Evolutionary conservation across 2,113 vertebrate species (phyloP).

Genomic region (Entelurus aequoreus): DNA sequence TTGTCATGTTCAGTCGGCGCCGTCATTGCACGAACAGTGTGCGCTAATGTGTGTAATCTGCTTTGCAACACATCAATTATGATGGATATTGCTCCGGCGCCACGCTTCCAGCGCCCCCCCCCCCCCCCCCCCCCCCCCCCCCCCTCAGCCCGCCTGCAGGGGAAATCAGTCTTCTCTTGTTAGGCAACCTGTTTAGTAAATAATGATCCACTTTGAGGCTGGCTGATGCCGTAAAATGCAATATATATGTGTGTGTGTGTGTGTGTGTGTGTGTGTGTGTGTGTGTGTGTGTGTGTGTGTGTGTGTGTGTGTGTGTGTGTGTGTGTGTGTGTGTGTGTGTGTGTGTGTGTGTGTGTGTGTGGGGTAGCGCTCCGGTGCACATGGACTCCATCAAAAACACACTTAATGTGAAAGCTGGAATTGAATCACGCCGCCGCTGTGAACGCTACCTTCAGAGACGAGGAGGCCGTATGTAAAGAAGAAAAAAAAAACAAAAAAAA

Average conservation of each 20-base stretch:
- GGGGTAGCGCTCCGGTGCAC: slow-evolving; percentile 25
- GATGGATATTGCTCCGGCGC: slow-evolving; percentile 73
- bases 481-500: no score
- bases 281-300: not conserved
- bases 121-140: slow-evolving; percentile 45
- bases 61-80: slow-evolving; percentile 83
- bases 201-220: slow-evolving; percentile 70
- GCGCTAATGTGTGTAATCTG: slow-evolving; percentile 82
- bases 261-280: slow-evolving; percentile 4
- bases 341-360: slow-evolving; percentile 1
- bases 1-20: slow-evolving; percentile 80
- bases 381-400: slow-evolving; percentile 55
- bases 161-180: slow-evolving; percentile 77
- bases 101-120: slow-evolving; percentile 58
- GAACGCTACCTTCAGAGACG: slow-evolving; percentile 38
- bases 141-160: slow-evolving; percentile 52
- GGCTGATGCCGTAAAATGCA: slow-evolving; percentile 59
- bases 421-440: slow-evolving; percentile 50
- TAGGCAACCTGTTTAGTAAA: slow-evolving; percentile 79
- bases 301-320: slow-evolving; percentile 1
- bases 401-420: slow-evolving; percentile 47
- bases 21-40: slow-evolving; percentile 77
- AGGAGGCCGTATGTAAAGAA: slow-evolving; percentile 34
- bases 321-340: slow-evolving; percentile 1
- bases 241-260: slow-evolving; percentile 21